phyloP scores from a whole-genome alignment of 2,797 vertebrate species.

The Uromys caudimaculatus region DNA sequence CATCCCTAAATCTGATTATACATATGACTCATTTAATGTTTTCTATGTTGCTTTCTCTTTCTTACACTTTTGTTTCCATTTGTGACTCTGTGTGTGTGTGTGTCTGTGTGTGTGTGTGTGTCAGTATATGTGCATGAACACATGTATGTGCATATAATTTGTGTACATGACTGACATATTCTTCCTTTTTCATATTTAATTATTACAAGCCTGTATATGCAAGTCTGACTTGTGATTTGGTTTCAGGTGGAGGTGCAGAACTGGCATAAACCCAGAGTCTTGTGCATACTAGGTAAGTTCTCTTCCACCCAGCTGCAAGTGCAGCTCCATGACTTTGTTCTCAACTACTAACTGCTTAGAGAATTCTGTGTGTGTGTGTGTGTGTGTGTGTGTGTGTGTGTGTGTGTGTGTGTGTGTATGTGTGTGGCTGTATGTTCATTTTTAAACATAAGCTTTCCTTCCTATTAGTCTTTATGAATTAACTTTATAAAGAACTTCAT shows the following conservation, averaged over 20 bases:
- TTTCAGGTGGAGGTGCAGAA: neutral
- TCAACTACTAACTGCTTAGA: neutral
- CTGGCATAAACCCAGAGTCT: neutral
- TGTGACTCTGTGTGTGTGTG: neutral
- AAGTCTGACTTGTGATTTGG: neutral
- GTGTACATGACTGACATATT: neutral
- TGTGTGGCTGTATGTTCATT: neutral
- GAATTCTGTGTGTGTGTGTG: neutral
- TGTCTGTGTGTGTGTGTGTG: neutral
- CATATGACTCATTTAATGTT: neutral
- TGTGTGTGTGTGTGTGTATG: neutral
- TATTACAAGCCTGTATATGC: neutral
- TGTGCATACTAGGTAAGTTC: neutral
- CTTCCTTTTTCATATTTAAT: neutral
- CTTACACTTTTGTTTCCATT: neutral
- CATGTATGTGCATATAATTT: neutral
- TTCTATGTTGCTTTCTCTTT: conserved; percentile 5
- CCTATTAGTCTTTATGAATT: conserved; percentile 42
- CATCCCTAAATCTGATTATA: neutral
- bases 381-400: too few relatives aligned
- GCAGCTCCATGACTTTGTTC: neutral
- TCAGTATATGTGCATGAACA: neutral
- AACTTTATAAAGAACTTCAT: conserved; percentile 15
- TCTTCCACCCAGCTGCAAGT: neutral
- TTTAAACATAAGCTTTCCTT: conserved; percentile 34